Evolutionary conservation across 2,888 invertebrate species (phyloP), one percentile per base, ranked within the genome.

Genomic region (Lathronympha strigana): DNA sequence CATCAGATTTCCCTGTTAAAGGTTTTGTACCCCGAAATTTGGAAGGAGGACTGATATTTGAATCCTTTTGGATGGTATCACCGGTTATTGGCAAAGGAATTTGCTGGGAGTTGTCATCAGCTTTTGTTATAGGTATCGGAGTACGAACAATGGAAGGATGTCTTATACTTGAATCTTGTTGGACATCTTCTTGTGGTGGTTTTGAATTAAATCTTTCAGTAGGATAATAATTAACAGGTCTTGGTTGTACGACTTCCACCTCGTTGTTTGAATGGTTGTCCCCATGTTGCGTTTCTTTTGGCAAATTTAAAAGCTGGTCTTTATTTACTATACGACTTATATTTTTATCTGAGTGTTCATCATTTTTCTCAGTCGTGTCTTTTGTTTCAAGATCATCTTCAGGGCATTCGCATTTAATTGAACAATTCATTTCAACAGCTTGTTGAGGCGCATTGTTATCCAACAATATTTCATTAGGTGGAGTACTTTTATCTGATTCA

Each of bases 81-180:
- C n/a, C n/a, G n/a, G n/a, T n/a, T 13, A 73, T 61, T 0, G 76
- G 77, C 0, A 72, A 75, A 0, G 76, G 74, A 68, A 74, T 76
- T 71, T 78, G 76, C 19, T 67, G 61, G 43, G 66, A 72, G 31
- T 74, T 72, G 54, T 23, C 15, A 6, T 69, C 69, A n/a, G 68
- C 67, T 19, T 66, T 67, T n/a, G 55, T 57, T 8, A 5, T 31
- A 21, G 51, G 11, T 21, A 21, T n/a, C n/a, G 23, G 21, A 36
- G 36, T 23, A 4, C 15, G 38, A 3, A 15, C 6, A 4, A 38
- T n/a, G n/a, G 38, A 15, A 2, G 25, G 25, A n/a, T 0, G n/a
- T 33, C 11, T 33, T 25, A 6, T 25, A 36, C 11, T 36, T 8
- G 31, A 21, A 5, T 45, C 40, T 5, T 43, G 15, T 45, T 57